Evolutionary conservation across 1,140 invertebrate genomes (phyloP).

Genomic region (Neuroterus valhalla): DNA sequence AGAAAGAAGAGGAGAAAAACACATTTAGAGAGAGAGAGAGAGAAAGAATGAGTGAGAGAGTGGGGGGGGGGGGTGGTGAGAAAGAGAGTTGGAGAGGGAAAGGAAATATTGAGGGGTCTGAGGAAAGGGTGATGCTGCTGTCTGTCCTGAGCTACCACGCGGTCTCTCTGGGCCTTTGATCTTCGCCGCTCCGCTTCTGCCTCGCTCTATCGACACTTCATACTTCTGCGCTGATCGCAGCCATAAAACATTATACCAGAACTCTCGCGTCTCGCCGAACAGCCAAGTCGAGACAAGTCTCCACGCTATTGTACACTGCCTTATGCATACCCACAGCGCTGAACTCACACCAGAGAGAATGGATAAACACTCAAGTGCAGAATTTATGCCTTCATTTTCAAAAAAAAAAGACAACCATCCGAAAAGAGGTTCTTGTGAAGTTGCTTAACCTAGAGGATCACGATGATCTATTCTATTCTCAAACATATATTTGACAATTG

Average conservation of each 20-base stretch:
- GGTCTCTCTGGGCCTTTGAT: constrained; percentile 71
- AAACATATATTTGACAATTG: too few species aligned
- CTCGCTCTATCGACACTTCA: constrained; percentile 76
- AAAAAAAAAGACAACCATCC: too few species aligned
- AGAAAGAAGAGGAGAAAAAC: constrained; percentile 19
- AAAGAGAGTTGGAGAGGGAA: constrained; percentile 22
- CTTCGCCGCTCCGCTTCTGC: constrained; percentile 74
- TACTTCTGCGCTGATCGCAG: constrained; percentile 74
- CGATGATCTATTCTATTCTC: too few species aligned
- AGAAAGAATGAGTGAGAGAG: constrained; percentile 38
- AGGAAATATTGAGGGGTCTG: constrained; percentile 31
- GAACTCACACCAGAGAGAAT: constrained; percentile 27
- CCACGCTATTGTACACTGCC: constrained; percentile 51
- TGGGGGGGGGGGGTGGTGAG: too few species aligned
- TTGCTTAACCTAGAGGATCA: too few species aligned
- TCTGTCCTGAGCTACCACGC: constrained; percentile 67
- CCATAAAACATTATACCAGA: constrained; percentile 73
- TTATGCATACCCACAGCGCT: constrained; percentile 50
- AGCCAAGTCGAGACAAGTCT: constrained; percentile 39
- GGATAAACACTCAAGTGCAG: constrained; percentile 31
- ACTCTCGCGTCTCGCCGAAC: constrained; percentile 43
- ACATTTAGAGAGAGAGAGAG: constrained; percentile 6
- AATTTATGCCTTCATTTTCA: too few species aligned
- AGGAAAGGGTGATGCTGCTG: constrained; percentile 48
- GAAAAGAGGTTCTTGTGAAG: too few species aligned